phyloP scores from a whole-genome alignment of 1,140 invertebrate species.

The Stratiolaelaps scimitus region DNA sequence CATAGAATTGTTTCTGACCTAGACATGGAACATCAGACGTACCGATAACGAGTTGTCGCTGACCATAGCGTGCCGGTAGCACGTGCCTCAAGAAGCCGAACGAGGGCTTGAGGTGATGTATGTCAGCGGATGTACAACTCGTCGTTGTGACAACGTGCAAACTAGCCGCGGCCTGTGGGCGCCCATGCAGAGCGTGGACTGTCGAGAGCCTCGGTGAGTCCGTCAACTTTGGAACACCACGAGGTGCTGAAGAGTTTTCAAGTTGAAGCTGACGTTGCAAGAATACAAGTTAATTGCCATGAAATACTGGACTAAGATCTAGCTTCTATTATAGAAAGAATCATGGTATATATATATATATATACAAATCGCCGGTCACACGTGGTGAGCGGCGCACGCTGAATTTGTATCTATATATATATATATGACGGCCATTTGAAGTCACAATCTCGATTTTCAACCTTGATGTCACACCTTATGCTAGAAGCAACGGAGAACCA shows the following conservation, averaged over 20 bases:
- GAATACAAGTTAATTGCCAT: neutral
- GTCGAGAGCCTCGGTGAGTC: neutral
- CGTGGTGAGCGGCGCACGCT: too few species aligned
- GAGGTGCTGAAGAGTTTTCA: neutral
- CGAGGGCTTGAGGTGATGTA: neutral
- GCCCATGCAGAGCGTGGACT: neutral
- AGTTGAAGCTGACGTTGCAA: constrained; percentile 1
- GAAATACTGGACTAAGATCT: neutral
- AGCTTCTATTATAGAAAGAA: neutral
- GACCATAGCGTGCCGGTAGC: neutral
- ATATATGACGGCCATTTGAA: too few species aligned
- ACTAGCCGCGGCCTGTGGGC: neutral
- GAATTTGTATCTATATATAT: too few species aligned
- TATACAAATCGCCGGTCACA: too few species aligned
- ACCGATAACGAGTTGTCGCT: neutral
- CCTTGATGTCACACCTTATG: too few species aligned
- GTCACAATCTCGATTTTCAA: too few species aligned
- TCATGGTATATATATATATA: too few species aligned
- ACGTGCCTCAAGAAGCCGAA: neutral
- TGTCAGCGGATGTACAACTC: neutral
- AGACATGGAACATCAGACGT: neutral
- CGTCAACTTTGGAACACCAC: neutral
- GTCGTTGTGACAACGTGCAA: neutral
- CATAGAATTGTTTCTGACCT: neutral
- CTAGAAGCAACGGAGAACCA: neutral